Percentiles rank a stretch among this genome's conserved stretches.
Evolutionary conservation across 92 coral and sea anemone species (phyloP).

Genomic region (Siderastrea radians): DNA sequence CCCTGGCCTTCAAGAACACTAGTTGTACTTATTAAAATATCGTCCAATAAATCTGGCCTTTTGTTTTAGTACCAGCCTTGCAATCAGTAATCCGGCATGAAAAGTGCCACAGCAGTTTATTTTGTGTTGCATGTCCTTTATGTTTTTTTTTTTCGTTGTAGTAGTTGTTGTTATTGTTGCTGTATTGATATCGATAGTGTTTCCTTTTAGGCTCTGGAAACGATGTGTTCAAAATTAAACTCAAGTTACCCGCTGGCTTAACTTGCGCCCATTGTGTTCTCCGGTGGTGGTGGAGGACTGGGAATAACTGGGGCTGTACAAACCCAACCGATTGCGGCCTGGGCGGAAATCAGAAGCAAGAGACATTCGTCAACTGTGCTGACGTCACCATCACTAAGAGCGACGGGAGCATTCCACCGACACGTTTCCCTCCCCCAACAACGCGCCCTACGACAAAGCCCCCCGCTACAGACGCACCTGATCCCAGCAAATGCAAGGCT

Average conservation of each 20-base stretch:
- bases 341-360: slow-evolving; percentile 50
- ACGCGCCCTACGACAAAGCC: slow-evolving; percentile 28
- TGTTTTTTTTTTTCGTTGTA: too few relatives aligned
- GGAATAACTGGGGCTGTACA: slow-evolving; percentile 70
- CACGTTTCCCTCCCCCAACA: not conserved
- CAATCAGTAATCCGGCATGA: too few relatives aligned
- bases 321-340: slow-evolving; percentile 41
- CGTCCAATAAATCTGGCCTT: too few relatives aligned
- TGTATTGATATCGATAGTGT: too few relatives aligned
- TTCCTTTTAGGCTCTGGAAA: slow-evolving; percentile 2
- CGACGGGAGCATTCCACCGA: slow-evolving; percentile 15
- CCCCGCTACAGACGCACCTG: slow-evolving; percentile 31
- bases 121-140: too few relatives aligned
- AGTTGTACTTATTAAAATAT: too few relatives aligned
- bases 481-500: slow-evolving; percentile 48
- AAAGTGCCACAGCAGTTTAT: too few relatives aligned
- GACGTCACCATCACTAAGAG: slow-evolving; percentile 52
- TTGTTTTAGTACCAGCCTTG: too few relatives aligned
- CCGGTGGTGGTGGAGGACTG: slow-evolving; percentile 73
- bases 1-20: not conserved
- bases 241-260: slow-evolving; percentile 62
- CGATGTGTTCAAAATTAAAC: slow-evolving; percentile 36
- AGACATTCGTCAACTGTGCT: slow-evolving; percentile 76
- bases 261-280: slow-evolving; percentile 71
- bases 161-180: too few relatives aligned